phyloP scores from a whole-genome alignment of 2,888 invertebrate species.

The Drosophila nr. medialis region DNA sequence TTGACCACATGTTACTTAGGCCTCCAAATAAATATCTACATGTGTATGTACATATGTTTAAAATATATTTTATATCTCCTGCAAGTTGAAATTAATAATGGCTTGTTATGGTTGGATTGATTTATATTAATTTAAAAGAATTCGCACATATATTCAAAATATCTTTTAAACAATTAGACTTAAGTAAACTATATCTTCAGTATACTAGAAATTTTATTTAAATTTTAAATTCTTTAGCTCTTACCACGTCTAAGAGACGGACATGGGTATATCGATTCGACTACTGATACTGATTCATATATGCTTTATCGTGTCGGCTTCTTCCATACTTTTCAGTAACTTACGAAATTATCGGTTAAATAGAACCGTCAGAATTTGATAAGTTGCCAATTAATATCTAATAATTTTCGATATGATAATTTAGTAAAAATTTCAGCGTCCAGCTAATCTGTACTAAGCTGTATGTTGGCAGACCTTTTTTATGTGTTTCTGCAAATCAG shows the following conservation, averaged over 20 bases:
- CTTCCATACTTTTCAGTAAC: too few species aligned
- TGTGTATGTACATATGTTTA: neutral
- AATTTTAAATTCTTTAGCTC: too few species aligned
- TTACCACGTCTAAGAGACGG: too few species aligned
- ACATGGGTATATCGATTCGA: too few species aligned
- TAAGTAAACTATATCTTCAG: neutral
- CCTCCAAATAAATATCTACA: neutral
- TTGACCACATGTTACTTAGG: slow-evolving; percentile 37
- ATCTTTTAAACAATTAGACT: neutral
- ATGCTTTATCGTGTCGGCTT: too few species aligned
- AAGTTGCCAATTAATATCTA: neutral
- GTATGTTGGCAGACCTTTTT: slow-evolving; percentile 15
- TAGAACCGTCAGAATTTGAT: too few species aligned
- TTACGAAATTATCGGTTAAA: too few species aligned
- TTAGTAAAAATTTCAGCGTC: neutral
- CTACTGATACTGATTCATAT: neutral
- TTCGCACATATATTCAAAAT: neutral
- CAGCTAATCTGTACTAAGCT: neutral
- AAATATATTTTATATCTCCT: slow-evolving; percentile 28
- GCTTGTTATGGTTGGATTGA: neutral
- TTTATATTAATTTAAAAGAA: neutral
- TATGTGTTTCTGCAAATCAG: slow-evolving; percentile 8
- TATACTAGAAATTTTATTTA: too few species aligned
- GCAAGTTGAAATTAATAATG: neutral
- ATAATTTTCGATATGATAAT: neutral